Percentiles rank a stretch among this genome's conserved stretches.
Conservation (phyloP, 2,888 invertebrate genomes). For the Schrankia costaestrigalis region DNA sequence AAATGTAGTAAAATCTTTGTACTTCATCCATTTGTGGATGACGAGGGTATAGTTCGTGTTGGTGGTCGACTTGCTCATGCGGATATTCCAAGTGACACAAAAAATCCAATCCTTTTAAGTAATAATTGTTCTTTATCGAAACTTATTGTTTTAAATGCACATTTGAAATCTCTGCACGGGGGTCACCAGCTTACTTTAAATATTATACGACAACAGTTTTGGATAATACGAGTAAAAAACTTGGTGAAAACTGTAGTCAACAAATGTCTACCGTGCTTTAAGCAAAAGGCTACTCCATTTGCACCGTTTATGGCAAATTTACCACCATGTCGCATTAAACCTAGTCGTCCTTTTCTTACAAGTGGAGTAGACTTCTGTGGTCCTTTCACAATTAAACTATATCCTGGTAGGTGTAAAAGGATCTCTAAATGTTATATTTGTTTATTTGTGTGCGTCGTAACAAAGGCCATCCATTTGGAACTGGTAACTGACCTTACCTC, state of each 20-base stretch:
- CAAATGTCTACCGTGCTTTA: background rate
- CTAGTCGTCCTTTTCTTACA: background rate
- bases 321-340: background rate
- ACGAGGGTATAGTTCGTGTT: slow-evolving; percentile 9
- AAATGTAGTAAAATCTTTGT: slow-evolving; percentile 3
- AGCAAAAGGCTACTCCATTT: background rate
- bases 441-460: background rate
- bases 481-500: background rate
- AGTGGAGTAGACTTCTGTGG: background rate
- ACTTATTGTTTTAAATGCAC: background rate
- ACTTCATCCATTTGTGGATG: slow-evolving; percentile 8
- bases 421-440: background rate
- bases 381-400: background rate
- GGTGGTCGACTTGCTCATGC: slow-evolving; percentile 17
- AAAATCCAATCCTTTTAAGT: slow-evolving; percentile 13
- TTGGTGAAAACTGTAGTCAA: background rate
- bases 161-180: background rate
- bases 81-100: slow-evolving; percentile 8
- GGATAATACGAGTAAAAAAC: background rate
- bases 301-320: background rate
- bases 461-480: slow-evolving; percentile 1
- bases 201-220: no score
- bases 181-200: slow-evolving; percentile 2
- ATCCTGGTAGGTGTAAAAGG: background rate
- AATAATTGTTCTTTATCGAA: slow-evolving; percentile 9